Percentiles rank a stretch among this genome's conserved stretches.
Evolutionary conservation across 2,113 vertebrate genomes (phyloP).

Genomic region (Castor canadensis): DNA sequence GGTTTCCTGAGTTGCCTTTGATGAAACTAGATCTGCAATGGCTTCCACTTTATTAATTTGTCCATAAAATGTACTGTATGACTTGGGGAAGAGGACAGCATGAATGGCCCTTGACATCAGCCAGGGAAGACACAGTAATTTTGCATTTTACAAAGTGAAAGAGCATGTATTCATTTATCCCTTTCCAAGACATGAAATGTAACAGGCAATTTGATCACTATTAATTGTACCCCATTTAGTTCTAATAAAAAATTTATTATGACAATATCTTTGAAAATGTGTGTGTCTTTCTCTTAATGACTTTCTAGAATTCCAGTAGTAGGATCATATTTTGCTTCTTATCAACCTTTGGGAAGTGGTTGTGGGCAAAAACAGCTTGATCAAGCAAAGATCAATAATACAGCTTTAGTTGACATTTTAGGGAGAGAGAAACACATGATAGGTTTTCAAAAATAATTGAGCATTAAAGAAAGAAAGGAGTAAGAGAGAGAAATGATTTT

Average conservation of each 20-base stretch:
- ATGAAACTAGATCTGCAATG: background rate
- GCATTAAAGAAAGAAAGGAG: background rate
- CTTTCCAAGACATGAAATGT: conserved; percentile 4
- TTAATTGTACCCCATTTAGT: conserved; percentile 16
- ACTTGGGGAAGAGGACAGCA: background rate
- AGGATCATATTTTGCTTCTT: background rate
- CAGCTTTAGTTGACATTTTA: background rate
- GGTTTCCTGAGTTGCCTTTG: background rate
- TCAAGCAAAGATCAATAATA: background rate
- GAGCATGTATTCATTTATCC: conserved; percentile 34
- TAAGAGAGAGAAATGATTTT: background rate
- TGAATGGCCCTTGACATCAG: background rate
- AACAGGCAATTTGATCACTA: conserved; percentile 17
- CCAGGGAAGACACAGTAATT: background rate
- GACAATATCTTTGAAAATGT: conserved; percentile 33
- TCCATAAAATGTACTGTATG: background rate
- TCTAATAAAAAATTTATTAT: conserved; percentile 55
- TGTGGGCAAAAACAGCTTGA: background rate
- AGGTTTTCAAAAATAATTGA: background rate
- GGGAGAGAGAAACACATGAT: background rate
- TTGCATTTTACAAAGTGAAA: conserved; percentile 38
- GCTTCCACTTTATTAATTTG: conserved; percentile 22
- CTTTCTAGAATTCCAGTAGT: background rate
- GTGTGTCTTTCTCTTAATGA: background rate
- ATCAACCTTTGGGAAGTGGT: background rate